Evolutionary conservation across 2,888 invertebrate genomes (phyloP), one percentile per base, ranked within the genome.

Genomic region (Drosophila anomelani): DNA sequence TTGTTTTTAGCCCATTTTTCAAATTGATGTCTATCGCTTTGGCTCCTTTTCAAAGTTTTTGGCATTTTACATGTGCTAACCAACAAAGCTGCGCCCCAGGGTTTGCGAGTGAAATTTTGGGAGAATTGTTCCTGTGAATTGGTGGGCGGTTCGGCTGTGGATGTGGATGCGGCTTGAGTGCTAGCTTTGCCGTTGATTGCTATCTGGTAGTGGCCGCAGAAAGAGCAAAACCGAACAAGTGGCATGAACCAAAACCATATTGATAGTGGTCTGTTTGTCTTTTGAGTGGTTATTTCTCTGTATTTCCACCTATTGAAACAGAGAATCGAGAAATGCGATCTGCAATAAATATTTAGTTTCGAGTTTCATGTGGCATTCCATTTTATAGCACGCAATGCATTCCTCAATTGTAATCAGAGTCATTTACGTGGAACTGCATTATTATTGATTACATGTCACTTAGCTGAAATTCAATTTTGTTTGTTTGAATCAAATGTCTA

Each of bases 1-100:
- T 59, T 58, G 29, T 58, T 46, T 62, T 69, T 69, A 66, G 73
- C 64, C 69, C 77, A 86, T 81, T 85, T 81, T 85, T 85, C 78
- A 85, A 80, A 77, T 77, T 79, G 86, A 81, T 85, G 81, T 78
- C 86, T 73, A 86, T 83, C 85, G 86, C 77, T 68, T 70, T 71
- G 74, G 79, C 73, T 77, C 73, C 74, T 76, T 85, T 82, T 85
- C 80, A 88, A 88, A 88, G 69, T 76, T 85, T 78, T 75, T 85
- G 88, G 75, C 88, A 88, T 82, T 88, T 88, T 80, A 84, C 88
- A 84, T 84, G 80, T 87, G 88, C 82, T 81, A 74, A 72, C 78
- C 85, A 69, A 57, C 62, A 51, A 53, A 71, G 76, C 70, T 56
- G 41, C 26, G 39, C 51, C 44, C 59, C 26, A 29, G 26, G 70